Conservation (phyloP, 2,113 vertebrate species). For the Colius striatus region DNA sequence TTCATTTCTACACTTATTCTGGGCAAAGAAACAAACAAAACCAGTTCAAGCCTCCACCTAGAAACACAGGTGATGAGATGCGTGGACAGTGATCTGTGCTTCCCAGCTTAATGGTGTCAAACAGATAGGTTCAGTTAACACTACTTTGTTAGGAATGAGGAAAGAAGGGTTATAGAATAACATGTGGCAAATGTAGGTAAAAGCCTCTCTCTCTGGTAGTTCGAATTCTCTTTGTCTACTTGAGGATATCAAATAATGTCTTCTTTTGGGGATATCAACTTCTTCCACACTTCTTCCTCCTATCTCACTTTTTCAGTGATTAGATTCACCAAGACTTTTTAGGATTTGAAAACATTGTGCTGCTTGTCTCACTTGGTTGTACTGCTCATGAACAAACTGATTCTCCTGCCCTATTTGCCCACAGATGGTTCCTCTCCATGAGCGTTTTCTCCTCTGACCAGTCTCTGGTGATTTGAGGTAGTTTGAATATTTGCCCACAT, state of each 20-base stretch:
- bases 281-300: not conserved
- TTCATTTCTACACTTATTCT: not conserved
- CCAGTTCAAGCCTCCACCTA: not conserved
- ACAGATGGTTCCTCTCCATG: fast-evolving
- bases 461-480: not conserved
- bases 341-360: not conserved
- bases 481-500: not conserved
- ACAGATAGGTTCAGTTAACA: not conserved
- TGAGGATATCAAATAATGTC: not conserved
- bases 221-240: not conserved
- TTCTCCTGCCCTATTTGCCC: too few relatives aligned
- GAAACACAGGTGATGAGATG: not conserved
- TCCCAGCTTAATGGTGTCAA: not conserved
- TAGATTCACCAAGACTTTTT: not conserved
- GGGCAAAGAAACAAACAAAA: not conserved
- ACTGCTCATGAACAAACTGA: not conserved
- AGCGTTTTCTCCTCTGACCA: not conserved
- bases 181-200: not conserved
- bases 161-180: not conserved
- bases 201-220: not conserved
- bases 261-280: not conserved
- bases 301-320: not conserved
- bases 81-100: not conserved
- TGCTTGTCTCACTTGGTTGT: fast-evolving
- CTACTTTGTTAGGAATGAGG: not conserved